Evolutionary conservation across 37 sponge, comb jelly and placozoan species (phyloP).

Genomic region (Chondrilla cf. caribensis): DNA sequence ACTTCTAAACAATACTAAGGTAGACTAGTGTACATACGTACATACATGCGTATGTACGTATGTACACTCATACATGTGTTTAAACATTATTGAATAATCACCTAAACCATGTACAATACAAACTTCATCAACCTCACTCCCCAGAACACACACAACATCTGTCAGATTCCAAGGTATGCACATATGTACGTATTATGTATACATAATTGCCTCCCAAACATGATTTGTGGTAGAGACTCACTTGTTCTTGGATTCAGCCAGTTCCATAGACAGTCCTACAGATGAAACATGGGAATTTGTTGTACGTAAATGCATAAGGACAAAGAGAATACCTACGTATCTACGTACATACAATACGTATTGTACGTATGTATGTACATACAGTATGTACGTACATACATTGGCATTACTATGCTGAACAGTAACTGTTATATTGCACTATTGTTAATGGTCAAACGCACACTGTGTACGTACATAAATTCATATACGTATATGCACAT

Average conservation of each 20-base stretch:
- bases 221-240: slow-evolving; percentile 16
- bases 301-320: not conserved
- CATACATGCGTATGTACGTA: not conserved
- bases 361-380: not conserved
- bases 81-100: no score
- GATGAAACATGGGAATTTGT: not conserved
- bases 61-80: no score
- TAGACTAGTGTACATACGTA: no score
- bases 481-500: not conserved
- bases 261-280: slow-evolving; percentile 69
- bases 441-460: no score
- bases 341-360: not conserved
- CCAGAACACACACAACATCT: not conserved
- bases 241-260: slow-evolving; percentile 64
- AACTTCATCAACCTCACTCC: no score
- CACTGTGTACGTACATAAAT: slow-evolving; percentile 4
- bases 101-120: no score
- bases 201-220: not conserved
- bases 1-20: no score
- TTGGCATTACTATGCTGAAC: no score
- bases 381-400: not conserved
- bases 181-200: not conserved
- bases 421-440: no score
- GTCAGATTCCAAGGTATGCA: not conserved
- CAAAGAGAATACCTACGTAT: not conserved